These are phyloP conservation scores for Sinohyriopsis cumingii DNA, from an alignment of 2,888 invertebrate genomes.

Conservation along the genomic window DNA sequence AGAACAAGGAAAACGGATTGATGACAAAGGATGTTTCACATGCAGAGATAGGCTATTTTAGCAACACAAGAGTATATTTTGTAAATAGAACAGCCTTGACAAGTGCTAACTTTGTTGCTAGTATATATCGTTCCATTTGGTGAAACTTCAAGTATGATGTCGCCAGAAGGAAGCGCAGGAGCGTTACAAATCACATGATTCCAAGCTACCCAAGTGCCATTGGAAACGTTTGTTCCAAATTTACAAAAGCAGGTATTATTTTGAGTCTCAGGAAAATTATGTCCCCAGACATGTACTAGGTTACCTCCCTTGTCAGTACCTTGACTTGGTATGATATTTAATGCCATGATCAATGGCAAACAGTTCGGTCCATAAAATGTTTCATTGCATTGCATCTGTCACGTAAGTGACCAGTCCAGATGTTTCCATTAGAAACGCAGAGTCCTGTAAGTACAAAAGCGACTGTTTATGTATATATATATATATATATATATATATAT, in stretches of 20 bases:
- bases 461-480: too few relatives aligned
- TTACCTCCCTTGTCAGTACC: constrained; percentile 39
- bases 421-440: constrained; percentile 29
- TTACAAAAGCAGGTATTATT: constrained; percentile 27
- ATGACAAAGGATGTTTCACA: too few relatives aligned
- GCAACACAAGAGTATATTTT: too few relatives aligned
- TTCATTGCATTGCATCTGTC: constrained; percentile 39
- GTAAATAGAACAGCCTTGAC: too few relatives aligned
- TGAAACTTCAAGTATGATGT: constrained; percentile 23
- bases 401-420: constrained; percentile 42
- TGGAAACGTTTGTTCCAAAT: constrained; percentile 23
- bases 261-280: constrained; percentile 36
- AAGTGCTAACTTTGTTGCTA: constrained; percentile 18
- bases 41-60: too few relatives aligned
- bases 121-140: constrained; percentile 21
- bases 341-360: constrained; percentile 31
- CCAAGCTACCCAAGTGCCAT: constrained; percentile 27
- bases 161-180: constrained; percentile 15
- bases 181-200: too few relatives aligned
- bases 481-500: too few relatives aligned
- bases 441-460: constrained; percentile 16
- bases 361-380: constrained; percentile 41
- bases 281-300: too few relatives aligned
- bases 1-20: too few relatives aligned
- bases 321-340: constrained; percentile 24